phyloP scores from a whole-genome alignment of 2,888 invertebrate genomes.

The Apomyelois bistriatella region DNA sequence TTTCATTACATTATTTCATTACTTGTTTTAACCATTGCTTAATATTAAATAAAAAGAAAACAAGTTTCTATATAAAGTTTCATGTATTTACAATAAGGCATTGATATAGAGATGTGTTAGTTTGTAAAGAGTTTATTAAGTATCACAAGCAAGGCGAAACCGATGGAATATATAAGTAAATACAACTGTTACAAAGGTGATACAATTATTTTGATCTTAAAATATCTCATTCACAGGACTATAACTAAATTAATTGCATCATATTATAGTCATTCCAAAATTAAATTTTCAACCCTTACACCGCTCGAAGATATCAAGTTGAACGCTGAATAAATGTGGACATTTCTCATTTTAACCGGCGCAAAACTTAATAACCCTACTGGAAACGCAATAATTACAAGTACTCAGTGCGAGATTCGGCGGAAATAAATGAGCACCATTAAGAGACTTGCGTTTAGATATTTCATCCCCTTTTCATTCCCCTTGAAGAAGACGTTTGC shows the following conservation, averaged over 20 bases:
- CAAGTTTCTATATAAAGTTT: no score
- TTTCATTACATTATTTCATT: no score
- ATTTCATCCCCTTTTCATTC: slow-evolving; percentile 78
- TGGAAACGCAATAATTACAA: slow-evolving; percentile 76
- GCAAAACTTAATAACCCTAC: slow-evolving; percentile 78
- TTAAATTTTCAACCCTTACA: slow-evolving; percentile 72
- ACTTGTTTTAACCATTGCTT: no score
- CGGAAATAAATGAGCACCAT: slow-evolving; percentile 77
- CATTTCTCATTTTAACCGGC: slow-evolving; percentile 76
- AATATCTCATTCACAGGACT: slow-evolving; percentile 22
- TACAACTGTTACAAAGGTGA: no score
- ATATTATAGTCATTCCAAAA: slow-evolving; percentile 62
- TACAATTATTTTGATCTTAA: slow-evolving; percentile 1
- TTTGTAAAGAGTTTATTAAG: no score
- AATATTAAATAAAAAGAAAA: no score
- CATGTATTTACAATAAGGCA: no score
- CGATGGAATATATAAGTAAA: no score
- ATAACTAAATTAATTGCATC: slow-evolving; percentile 69
- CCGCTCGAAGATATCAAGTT: slow-evolving; percentile 62
- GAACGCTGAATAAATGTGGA: slow-evolving; percentile 70
- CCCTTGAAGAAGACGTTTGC: slow-evolving; percentile 74
- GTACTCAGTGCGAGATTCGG: slow-evolving; percentile 73
- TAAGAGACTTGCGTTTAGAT: slow-evolving; percentile 76
- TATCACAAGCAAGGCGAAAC: no score
- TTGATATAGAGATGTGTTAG: no score